These are phyloP conservation scores for Rana temporaria DNA, from an alignment of 2,113 vertebrate genomes.

Conservation along the genomic window DNA sequence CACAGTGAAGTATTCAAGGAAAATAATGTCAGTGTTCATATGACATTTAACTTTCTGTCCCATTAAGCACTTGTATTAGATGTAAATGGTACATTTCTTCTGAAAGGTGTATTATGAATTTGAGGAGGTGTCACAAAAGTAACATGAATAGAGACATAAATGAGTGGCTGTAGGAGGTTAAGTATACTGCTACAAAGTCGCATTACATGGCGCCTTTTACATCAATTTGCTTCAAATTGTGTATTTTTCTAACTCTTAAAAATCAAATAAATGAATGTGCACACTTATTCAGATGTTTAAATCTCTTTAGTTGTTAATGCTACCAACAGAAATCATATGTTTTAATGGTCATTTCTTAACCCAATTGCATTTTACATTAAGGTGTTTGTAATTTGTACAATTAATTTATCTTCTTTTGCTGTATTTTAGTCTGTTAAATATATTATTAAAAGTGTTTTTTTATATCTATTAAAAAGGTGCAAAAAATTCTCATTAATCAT, in stretches of 20 bases:
- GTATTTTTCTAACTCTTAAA: background rate
- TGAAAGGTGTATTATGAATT: background rate
- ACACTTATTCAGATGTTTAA: background rate
- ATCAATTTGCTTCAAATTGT: background rate
- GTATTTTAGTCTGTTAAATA: too few species aligned
- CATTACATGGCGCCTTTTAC: background rate
- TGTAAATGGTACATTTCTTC: slow-evolving; percentile 13
- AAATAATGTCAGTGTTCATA: slow-evolving; percentile 12
- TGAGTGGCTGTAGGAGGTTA: background rate
- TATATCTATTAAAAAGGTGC: too few species aligned
- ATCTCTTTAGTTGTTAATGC: background rate
- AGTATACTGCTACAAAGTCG: background rate
- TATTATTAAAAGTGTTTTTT: too few species aligned
- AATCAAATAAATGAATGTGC: background rate
- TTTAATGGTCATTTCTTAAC: background rate
- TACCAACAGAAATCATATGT: background rate
- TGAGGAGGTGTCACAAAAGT: background rate
- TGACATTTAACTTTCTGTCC: background rate
- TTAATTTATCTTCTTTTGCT: too few species aligned
- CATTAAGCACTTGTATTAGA: background rate
- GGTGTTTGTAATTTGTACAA: too few species aligned
- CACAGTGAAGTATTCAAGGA: background rate
- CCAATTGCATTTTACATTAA: too few species aligned
- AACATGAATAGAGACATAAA: slow-evolving; percentile 5
- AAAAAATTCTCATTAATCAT: too few species aligned